phyloP scores from a whole-genome alignment of 2,113 vertebrate genomes.

The Chrysochloris asiatica region DNA sequence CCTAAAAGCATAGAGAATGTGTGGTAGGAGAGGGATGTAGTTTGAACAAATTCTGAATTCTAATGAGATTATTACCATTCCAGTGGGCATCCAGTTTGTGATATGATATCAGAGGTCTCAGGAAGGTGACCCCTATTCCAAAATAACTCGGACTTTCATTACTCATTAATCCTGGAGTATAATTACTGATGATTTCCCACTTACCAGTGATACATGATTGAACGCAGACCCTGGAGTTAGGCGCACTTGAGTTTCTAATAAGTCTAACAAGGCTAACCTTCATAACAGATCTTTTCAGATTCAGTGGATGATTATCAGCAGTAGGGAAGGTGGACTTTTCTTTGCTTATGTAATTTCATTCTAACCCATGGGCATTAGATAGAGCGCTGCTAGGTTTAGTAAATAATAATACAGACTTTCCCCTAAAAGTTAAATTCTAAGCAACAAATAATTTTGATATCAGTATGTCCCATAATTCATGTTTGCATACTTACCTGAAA shows the following conservation, averaged over 20 bases:
- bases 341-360: no score
- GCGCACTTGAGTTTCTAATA: background rate
- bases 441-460: background rate
- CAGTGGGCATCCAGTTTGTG: background rate
- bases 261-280: no score
- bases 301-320: background rate
- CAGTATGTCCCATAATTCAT: background rate
- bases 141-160: background rate
- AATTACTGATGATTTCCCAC: background rate
- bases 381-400: background rate
- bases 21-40: background rate
- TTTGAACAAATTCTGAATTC: background rate
- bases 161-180: background rate
- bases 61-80: background rate
- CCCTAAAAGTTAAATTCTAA: constrained; percentile 36
- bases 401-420: background rate
- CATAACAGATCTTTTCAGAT: no score
- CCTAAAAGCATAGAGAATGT: background rate
- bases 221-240: background rate
- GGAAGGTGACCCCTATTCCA: background rate
- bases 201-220: background rate
- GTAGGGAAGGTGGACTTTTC: background rate
- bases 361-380: background rate
- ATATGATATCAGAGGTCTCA: background rate
- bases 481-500: background rate